Evolutionary conservation across 2,113 vertebrate species (phyloP), one percentile per base, ranked within the genome.

Genomic region (Astatoreochromis straeleni): DNA sequence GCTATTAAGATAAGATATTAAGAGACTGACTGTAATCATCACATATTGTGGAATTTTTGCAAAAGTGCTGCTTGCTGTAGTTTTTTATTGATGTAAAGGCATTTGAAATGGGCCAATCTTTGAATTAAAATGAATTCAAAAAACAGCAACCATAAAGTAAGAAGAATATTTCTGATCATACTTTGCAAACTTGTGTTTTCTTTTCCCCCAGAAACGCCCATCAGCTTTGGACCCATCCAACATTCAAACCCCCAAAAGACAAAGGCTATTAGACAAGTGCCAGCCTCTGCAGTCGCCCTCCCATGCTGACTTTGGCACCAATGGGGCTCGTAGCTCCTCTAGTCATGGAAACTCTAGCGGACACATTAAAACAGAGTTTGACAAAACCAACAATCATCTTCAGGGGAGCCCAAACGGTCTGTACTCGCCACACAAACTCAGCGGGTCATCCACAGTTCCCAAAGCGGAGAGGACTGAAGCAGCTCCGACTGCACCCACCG

Each of bases 181-280:
- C 16, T 73, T 73, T 47, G 9, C n/a, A 3, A 11, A 82, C 9
- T 45, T 85, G 5, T 85, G 3, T 73, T 80, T 26, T 79, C 9
- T 63, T 31, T 78, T 26, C 11, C 13, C 55, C 53, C 51, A 97
- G 97, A 97, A 97, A 96, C 96, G 97, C 5, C 94, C 95, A 60
- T 83, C 96, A 84, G 89, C 93, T 86, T 92, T 93, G 17, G 96
- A 96, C n/a, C 84, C 85, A 49, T 85, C 92, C 81, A 94, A 94
- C 85, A 95, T 80, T 57, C 96, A 96, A 83, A 95, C 93, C 47
- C 94, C 95, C n/a, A 97, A 97, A 94, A 97, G 95, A 89, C 95
- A 93, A 83, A 96, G 91, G 94, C 91, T 96, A 29, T 88, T 92
- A 63, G 96, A 97, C 65, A 93, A 91, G 63, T 93, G 92, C 91